phyloP scores from a whole-genome alignment of 2,797 vertebrate genomes.

The Philypnodon macrostomus region DNA sequence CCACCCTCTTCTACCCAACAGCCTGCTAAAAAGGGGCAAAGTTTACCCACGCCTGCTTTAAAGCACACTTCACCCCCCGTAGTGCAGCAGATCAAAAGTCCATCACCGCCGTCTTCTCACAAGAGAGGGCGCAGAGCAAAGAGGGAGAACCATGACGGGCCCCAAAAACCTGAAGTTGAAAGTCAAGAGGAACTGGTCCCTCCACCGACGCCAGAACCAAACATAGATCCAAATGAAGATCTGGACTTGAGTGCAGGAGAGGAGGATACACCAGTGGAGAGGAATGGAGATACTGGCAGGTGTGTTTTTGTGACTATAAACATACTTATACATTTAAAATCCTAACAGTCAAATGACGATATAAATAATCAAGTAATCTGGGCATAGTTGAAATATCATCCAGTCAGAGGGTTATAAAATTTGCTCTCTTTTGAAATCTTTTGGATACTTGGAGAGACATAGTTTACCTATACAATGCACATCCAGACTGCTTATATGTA shows the following conservation, averaged over 20 bases:
- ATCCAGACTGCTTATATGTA: too few species aligned
- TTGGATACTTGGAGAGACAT: too few species aligned
- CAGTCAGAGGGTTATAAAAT: too few species aligned
- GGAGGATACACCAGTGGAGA: constrained; percentile 60
- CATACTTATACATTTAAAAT: too few species aligned
- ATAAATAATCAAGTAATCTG: too few species aligned
- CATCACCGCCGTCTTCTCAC: constrained; percentile 32
- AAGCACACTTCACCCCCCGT: constrained; percentile 32
- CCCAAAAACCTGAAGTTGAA: constrained; percentile 62
- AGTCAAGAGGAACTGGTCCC: constrained; percentile 71
- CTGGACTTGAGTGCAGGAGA: constrained; percentile 67
- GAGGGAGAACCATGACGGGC: constrained; percentile 65
- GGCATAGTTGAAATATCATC: too few species aligned
- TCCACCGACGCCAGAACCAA: constrained; percentile 70
- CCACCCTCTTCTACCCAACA: constrained; percentile 50
- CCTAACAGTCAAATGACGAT: too few species aligned
- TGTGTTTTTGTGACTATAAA: constrained; percentile 19
- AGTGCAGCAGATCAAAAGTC: constrained; percentile 57
- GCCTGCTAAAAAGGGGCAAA: constrained; percentile 34
- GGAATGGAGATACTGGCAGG: constrained; percentile 70
- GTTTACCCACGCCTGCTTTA: constrained; percentile 18
- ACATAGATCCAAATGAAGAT: constrained; percentile 67
- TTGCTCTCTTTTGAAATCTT: too few species aligned
- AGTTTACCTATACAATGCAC: too few species aligned
- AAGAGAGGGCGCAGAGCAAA: constrained; percentile 72